These are phyloP conservation scores for Leuctra nigra DNA, from an alignment of 2,888 invertebrate genomes.

Conservation along the genomic window DNA sequence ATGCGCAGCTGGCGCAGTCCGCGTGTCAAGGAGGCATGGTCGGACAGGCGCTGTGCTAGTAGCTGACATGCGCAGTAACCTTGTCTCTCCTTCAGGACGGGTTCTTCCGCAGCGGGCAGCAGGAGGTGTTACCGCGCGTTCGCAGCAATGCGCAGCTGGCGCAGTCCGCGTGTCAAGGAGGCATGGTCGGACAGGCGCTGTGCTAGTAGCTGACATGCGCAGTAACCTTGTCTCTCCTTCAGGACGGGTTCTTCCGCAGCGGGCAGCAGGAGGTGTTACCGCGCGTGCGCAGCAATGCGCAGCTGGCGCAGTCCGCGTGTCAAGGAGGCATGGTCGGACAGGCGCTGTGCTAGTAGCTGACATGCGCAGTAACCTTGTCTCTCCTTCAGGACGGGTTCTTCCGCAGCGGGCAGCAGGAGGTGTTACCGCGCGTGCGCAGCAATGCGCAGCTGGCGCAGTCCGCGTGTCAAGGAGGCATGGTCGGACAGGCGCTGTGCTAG, in stretches of 20 bases:
- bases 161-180: conserved; percentile 32
- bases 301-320: conserved; percentile 32
- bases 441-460: conserved; percentile 31
- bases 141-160: conserved; percentile 31
- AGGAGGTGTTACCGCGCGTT: conserved; percentile 39
- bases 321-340: conserved; percentile 32
- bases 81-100: background rate
- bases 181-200: conserved; percentile 33
- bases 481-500: conserved; percentile 36
- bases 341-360: conserved; percentile 38
- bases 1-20: conserved; percentile 31
- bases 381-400: background rate
- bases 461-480: conserved; percentile 33
- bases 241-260: background rate
- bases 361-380: too few species aligned
- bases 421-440: conserved; percentile 36
- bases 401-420: conserved; percentile 33
- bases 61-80: too few species aligned
- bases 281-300: conserved; percentile 31
- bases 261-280: conserved; percentile 38
- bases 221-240: too few species aligned
- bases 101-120: conserved; percentile 12
- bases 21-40: conserved; percentile 33
- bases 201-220: too few species aligned
- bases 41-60: conserved; percentile 36